A percentile compares a stretch with the other conserved stretches of the same genome.
Evolutionary conservation across 2,113 vertebrate species (phyloP).

Genomic region (Odontesthes bonariensis): DNA sequence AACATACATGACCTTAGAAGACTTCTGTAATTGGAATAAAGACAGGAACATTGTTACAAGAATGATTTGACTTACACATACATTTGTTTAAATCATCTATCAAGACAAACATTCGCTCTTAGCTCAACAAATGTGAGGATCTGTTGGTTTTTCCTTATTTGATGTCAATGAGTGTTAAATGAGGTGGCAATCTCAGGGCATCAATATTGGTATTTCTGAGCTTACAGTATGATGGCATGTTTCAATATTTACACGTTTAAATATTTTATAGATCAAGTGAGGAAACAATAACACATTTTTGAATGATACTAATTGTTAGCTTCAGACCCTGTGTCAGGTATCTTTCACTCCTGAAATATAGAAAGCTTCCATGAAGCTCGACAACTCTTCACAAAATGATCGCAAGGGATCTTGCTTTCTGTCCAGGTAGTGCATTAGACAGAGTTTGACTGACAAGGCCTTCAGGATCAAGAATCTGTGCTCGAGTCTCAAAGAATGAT

Average conservation of each 20-base stretch:
- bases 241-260: neutral
- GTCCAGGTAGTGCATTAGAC: constrained; percentile 25
- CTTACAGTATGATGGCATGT: neutral
- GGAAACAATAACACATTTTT: neutral
- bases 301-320: neutral
- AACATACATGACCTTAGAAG: neutral
- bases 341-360: neutral
- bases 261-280: too few relatives aligned
- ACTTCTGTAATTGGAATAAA: neutral
- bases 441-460: constrained; percentile 31
- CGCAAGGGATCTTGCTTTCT: constrained; percentile 22
- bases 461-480: constrained; percentile 22
- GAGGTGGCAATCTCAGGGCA: neutral
- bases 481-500: constrained; percentile 27
- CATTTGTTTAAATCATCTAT: neutral
- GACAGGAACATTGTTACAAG: neutral
- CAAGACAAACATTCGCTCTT: neutral
- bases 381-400: constrained; percentile 25
- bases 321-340: neutral
- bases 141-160: neutral
- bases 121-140: neutral
- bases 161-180: neutral
- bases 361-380: too few relatives aligned
- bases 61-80: neutral
- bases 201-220: neutral